phyloP scores from a whole-genome alignment of 2,113 vertebrate species.

The Phylloscopus trochiloides region DNA sequence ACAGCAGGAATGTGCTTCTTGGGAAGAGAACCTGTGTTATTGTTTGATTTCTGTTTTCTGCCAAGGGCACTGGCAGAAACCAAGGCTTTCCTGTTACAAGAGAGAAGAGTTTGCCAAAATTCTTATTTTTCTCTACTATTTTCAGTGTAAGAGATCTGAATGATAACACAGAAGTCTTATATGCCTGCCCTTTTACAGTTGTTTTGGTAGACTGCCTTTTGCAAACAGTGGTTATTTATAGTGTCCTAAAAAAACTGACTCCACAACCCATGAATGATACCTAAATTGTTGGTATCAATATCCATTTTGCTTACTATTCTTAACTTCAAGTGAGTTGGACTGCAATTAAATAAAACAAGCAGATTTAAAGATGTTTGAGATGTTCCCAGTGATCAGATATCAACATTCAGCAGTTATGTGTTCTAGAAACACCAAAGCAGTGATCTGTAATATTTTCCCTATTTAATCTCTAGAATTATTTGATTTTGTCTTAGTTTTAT shows the following conservation, averaged over 20 bases:
- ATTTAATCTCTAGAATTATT: neutral
- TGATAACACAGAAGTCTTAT: neutral
- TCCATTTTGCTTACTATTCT: neutral
- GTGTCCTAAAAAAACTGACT: neutral
- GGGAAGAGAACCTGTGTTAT: neutral
- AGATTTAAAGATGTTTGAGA: slow-evolving; percentile 27
- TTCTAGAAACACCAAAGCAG: neutral
- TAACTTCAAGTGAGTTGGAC: slow-evolving; percentile 15
- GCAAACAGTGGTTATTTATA: neutral
- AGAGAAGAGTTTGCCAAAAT: neutral
- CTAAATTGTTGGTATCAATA: neutral
- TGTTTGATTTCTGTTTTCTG: neutral
- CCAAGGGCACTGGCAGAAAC: neutral
- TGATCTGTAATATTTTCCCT: neutral
- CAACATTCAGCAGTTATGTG: slow-evolving; percentile 12
- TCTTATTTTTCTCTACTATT: neutral
- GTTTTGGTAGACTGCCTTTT: neutral
- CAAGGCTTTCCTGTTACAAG: neutral
- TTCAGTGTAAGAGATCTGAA: neutral
- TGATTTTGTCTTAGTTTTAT: neutral
- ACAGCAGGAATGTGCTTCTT: neutral
- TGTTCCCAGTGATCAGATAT: neutral
- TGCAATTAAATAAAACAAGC: slow-evolving; percentile 64
- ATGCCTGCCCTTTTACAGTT: neutral
- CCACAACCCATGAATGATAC: neutral